Evolutionary conservation across 2,888 invertebrate genomes (phyloP).

Genomic region (Perizoma affinitatum): DNA sequence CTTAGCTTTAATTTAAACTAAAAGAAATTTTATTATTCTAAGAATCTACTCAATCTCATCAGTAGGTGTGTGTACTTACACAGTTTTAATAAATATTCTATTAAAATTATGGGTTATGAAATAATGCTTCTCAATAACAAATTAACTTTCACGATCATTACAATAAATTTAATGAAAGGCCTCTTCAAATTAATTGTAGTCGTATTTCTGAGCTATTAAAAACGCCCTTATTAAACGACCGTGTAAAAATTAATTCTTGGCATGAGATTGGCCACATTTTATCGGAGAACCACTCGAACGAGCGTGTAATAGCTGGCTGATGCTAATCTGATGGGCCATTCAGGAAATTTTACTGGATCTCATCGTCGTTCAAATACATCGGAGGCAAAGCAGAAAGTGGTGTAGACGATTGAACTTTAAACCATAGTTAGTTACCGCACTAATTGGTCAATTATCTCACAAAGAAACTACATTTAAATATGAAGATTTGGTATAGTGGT

Average conservation of each 20-base stretch:
- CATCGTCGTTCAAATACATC: slow-evolving; percentile 41
- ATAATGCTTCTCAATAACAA: too few relatives aligned
- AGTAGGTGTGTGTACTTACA: too few relatives aligned
- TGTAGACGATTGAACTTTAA: slow-evolving; percentile 11
- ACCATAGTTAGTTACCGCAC: slow-evolving; percentile 4
- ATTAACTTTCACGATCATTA: too few relatives aligned
- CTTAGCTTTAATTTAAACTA: too few relatives aligned
- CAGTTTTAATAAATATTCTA: too few relatives aligned
- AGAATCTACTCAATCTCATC: too few relatives aligned
- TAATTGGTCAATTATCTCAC: neutral
- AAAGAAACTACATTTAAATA: neutral
- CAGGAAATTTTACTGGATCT: slow-evolving; percentile 64
- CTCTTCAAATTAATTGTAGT: slow-evolving; percentile 15
- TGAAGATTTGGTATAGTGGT: too few relatives aligned
- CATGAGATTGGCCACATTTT: slow-evolving; percentile 56
- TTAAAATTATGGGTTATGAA: too few relatives aligned
- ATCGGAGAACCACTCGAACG: slow-evolving; percentile 49
- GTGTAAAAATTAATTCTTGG: slow-evolving; percentile 40
- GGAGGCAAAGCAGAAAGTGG: slow-evolving; percentile 2
- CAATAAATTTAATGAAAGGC: neutral
- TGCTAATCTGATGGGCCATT: slow-evolving; percentile 78
- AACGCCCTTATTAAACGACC: slow-evolving; percentile 31
- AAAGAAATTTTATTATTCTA: too few relatives aligned
- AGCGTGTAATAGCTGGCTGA: slow-evolving; percentile 65
- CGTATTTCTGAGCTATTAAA: slow-evolving; percentile 20